Percentiles rank a stretch among this genome's conserved stretches.
phyloP scores from a whole-genome alignment of 2,113 vertebrate species.

The Rhea americana region DNA sequence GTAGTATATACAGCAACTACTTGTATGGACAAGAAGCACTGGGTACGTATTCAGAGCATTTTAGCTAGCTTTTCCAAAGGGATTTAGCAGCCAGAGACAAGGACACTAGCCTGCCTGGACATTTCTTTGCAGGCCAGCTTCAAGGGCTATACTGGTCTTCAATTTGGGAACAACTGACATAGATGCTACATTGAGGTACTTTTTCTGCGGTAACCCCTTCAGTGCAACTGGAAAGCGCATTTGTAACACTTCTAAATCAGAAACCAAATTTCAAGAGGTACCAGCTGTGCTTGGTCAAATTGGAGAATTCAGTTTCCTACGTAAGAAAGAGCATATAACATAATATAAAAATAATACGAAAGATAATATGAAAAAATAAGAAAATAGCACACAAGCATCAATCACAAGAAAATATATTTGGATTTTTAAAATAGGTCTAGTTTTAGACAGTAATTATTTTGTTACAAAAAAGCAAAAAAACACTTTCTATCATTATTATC shows the following conservation, averaged over 20 bases:
- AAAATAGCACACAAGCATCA: fast-evolving
- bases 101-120: background rate
- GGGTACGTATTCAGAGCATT: background rate
- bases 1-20: background rate
- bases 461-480: background rate
- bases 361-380: background rate
- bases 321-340: background rate
- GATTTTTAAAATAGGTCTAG: background rate
- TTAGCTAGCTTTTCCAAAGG: background rate
- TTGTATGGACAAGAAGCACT: background rate
- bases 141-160: background rate
- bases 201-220: background rate
- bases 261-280: background rate
- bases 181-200: background rate
- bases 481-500: background rate
- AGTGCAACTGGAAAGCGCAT: background rate
- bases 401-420: background rate
- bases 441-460: background rate
- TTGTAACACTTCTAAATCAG: constrained; percentile 18
- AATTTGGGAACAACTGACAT: background rate
- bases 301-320: background rate
- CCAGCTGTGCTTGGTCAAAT: background rate
- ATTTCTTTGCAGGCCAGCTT: background rate
- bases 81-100: constrained; percentile 31
- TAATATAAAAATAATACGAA: background rate